Base-by-base conservation (phyloP, 30 jellyfish, hydroid and myxozoan species). In the Cassiopea xamachana region DNA sequence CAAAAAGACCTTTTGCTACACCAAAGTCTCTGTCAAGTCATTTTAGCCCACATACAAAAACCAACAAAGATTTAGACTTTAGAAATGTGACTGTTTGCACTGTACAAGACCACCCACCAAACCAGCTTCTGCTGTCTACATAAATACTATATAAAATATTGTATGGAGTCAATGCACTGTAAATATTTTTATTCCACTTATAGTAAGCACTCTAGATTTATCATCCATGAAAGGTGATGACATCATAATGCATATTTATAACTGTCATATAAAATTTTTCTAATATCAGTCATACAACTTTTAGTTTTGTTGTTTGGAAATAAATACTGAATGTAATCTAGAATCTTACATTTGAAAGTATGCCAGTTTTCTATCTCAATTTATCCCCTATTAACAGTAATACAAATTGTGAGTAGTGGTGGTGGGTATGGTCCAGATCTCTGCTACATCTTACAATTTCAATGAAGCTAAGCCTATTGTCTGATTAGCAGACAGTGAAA, bases 31-130 rank as follows among this genome's bases (percentile, higher is more conserved):
- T 96, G 39, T 96, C 99, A 16, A 96, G 98, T 69, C 99, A 96
- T 79, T 88, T 96, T 69, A 93, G 90, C 76, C 87, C 96, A 13
- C 93, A 88, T 68, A 85, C 77, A 83, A 69, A 79, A 50, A 73
- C 88, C 48, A 92, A 96, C 91, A 92, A 96, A 73, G 94, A 92
- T 74, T 79, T 96, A 80, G 74, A 75, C 6, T 87, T 96, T 15
- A 77, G 99, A 49, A 88, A 88, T 75, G 91, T 70, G 16, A 95
- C 88, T 60, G 86, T 95, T 7, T 78, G 94, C 91, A 90, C 96
- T 45, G 93, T 95, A 1, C 97, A 97, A 68, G 98, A 95, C 72
- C 91, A 86, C 60, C 98, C 94, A 4, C 98, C 98, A 45, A 83
- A 88, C 62, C 73, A 58, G 44, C 95, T 88, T 8, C 8, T 79